Percentiles rank a stretch among this genome's conserved stretches.
Conservation (phyloP, 1,140 invertebrate species). For the Ylistrum balloti region DNA sequence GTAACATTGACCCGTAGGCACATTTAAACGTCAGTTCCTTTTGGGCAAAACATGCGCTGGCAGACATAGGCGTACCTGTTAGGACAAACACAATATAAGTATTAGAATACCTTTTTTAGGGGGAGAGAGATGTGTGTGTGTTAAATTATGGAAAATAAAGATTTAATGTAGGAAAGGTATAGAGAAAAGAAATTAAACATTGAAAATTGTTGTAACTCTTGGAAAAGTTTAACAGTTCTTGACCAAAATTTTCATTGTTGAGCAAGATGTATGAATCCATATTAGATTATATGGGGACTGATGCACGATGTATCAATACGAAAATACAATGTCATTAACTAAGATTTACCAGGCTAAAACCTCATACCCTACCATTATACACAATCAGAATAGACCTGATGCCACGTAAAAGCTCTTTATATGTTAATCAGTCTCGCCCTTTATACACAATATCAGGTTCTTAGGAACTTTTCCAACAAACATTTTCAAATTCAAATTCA, state of each 20-base stretch:
- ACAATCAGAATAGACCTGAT: background rate
- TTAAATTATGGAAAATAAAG: background rate
- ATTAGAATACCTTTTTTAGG: background rate
- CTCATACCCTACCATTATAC: background rate
- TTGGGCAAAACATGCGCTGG: constrained; percentile 71
- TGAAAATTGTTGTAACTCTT: background rate
- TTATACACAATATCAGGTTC: background rate
- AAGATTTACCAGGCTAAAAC: background rate
- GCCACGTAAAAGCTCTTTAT: background rate
- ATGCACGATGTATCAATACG: background rate
- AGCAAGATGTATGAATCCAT: background rate
- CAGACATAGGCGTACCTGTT: background rate
- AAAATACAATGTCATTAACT: background rate
- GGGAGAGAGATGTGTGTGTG: background rate
- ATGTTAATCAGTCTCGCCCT: background rate
- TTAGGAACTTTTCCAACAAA: background rate
- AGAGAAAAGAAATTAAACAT: background rate
- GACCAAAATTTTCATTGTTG: background rate
- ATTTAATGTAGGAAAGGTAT: background rate
- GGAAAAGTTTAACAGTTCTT: no score
- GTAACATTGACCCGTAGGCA: constrained; percentile 72
- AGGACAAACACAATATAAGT: background rate
- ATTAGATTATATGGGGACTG: background rate
- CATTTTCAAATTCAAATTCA: background rate
- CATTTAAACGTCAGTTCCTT: constrained; percentile 72